Base-by-base conservation (phyloP, 2,113 vertebrate genomes). In the Isurus oxyrinchus region DNA sequence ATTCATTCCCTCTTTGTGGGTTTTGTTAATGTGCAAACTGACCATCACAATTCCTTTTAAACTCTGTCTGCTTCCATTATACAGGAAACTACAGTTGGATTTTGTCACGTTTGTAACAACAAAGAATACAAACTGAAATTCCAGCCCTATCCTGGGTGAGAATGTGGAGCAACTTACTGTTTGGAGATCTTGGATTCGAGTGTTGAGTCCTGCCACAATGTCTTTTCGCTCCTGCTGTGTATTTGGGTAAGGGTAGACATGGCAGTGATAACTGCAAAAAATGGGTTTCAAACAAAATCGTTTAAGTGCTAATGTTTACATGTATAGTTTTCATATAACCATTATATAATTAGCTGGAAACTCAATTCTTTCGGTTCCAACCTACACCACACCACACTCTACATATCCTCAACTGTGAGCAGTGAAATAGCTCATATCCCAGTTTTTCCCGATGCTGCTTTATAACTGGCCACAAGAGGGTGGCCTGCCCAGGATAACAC, bases 101-200 rank as follows among this genome's bases (percentile, higher is more conserved):
- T 49, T 93, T 55, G 59, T 13, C 44, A 40, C 25, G 55, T n/a
- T 94, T 94, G 35, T 14, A 67, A 57, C 31, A 61, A 4, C 31
- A 94, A n/a, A 61, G 31, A 67, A 8, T 0, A 16, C 35, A 59
- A 55, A 94, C 63, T 57, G 31, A 95, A 67, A 25, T 27, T 23
- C 19, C 25, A 88, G 27, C 88, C 27, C 88, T 76, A 95, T 31
- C 35, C 86, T n/a, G 79, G 59, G 96, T 67, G 2, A 0, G 86
- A 96, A 19, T 0, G 55, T 76, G 95, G 88, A 0, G 11, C 0
- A 55, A 97, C 98, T 97, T 97, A 99, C 99, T 0, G 97, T 98
- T 95, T 99, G 98, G 23, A 99, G 98, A 97, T 99, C 99, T 96
- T 99, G 99, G 96, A 99, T 99, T 3, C 99, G 99, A 95, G 98